These are phyloP conservation scores for Drosophila koepferae DNA, from an alignment of 2,888 invertebrate genomes.

Conservation along the genomic window DNA sequence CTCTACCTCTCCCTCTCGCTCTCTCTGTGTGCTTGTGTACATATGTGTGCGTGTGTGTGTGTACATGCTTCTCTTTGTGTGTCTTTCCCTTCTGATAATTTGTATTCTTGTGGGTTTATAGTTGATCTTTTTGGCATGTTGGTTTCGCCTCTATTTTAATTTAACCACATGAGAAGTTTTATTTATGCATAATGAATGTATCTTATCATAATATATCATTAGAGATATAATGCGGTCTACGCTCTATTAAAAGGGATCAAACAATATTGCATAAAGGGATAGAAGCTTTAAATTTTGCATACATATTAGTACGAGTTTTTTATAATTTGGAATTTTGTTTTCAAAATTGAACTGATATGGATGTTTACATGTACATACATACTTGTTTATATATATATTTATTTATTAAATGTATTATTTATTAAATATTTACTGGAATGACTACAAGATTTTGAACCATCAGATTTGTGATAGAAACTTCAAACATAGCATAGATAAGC, in stretches of 20 bases:
- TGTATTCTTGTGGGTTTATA: slow-evolving; percentile 82
- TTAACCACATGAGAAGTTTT: slow-evolving; percentile 2
- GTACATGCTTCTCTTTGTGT: slow-evolving; percentile 31
- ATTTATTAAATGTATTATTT: no score
- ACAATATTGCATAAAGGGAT: not conserved
- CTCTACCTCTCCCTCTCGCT: slow-evolving; percentile 14
- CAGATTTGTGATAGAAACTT: no score
- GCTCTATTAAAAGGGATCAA: not conserved
- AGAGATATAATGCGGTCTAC: not conserved
- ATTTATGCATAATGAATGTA: not conserved
- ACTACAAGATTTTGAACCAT: no score
- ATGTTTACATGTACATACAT: no score
- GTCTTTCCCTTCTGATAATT: slow-evolving; percentile 78
- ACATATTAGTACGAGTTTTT: no score
- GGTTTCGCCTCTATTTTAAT: slow-evolving; percentile 43
- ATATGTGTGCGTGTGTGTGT: slow-evolving; percentile 17
- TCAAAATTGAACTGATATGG: no score
- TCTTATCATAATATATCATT: not conserved
- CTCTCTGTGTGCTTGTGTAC: slow-evolving; percentile 6
- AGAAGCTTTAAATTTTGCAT: no score
- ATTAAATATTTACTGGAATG: no score
- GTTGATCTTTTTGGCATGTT: slow-evolving; percentile 69
- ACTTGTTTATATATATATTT: no score
- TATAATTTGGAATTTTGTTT: no score
- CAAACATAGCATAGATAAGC: no score